Percentiles rank a stretch among this genome's conserved stretches.
phyloP scores from a whole-genome alignment of 2,113 vertebrate genomes.

The Turdus rufiventris region DNA sequence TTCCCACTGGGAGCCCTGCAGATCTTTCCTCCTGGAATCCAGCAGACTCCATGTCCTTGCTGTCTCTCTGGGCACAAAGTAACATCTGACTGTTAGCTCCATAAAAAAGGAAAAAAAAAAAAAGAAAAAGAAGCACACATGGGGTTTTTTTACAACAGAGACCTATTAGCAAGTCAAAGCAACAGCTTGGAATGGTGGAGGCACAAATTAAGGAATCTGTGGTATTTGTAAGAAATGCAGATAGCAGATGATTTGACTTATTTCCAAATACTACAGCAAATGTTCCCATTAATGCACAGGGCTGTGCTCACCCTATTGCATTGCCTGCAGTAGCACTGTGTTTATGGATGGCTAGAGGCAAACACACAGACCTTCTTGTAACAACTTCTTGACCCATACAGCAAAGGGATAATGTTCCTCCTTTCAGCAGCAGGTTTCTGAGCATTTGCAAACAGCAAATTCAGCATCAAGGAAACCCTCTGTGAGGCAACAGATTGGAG shows the following conservation, averaged over 20 bases:
- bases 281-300: neutral
- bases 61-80: neutral
- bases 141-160: neutral
- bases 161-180: constrained; percentile 52
- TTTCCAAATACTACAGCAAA: constrained; percentile 48
- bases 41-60: neutral
- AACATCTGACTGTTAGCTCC: neutral
- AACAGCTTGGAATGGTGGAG: constrained; percentile 37
- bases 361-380: neutral
- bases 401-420: neutral
- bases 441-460: neutral
- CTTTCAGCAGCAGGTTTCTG: neutral
- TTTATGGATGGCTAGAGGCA: neutral
- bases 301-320: neutral
- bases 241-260: constrained; percentile 44
- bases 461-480: neutral
- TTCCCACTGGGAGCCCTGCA: neutral
- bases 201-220: constrained; percentile 52
- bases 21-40: neutral
- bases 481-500: neutral
- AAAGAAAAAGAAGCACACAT: neutral
- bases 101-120: neutral
- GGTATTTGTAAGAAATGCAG: constrained; percentile 58
- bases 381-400: neutral
- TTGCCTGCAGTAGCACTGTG: neutral